phyloP scores from a whole-genome alignment of 2,113 vertebrate species.

The Oncorhynchus masou region DNA sequence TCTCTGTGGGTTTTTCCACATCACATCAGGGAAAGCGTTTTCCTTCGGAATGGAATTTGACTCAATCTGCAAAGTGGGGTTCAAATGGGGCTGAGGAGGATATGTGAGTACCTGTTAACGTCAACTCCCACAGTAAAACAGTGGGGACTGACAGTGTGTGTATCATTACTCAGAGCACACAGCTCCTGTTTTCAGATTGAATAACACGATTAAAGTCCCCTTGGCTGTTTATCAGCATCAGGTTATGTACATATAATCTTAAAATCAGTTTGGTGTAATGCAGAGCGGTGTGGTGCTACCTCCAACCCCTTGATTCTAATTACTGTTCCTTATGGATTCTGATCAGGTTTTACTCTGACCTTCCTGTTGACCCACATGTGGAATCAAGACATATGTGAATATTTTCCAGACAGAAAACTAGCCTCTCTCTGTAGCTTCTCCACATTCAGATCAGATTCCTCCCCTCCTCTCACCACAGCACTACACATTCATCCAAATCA shows the following conservation, averaged over 20 bases:
- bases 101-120: neutral
- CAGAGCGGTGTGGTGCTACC: neutral
- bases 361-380: neutral
- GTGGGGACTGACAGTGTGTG: neutral
- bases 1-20: neutral
- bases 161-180: neutral
- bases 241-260: conserved; percentile 2
- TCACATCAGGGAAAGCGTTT: conserved; percentile 3
- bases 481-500: neutral
- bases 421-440: neutral
- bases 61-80: neutral
- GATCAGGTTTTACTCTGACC: neutral
- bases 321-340: conserved; percentile 25
- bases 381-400: conserved; percentile 5
- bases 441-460: neutral
- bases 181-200: neutral
- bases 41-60: neutral
- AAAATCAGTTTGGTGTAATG: conserved; percentile 6
- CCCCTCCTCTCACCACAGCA: neutral
- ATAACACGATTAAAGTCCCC: neutral
- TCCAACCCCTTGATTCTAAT: conserved; percentile 13
- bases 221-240: neutral
- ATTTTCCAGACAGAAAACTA: neutral
- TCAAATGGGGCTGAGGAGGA: neutral
- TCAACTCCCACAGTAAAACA: neutral